Evolutionary conservation across 1,140 invertebrate genomes (phyloP), one percentile per base, ranked within the genome.

Genomic region (Andrena cerasifolii): DNA sequence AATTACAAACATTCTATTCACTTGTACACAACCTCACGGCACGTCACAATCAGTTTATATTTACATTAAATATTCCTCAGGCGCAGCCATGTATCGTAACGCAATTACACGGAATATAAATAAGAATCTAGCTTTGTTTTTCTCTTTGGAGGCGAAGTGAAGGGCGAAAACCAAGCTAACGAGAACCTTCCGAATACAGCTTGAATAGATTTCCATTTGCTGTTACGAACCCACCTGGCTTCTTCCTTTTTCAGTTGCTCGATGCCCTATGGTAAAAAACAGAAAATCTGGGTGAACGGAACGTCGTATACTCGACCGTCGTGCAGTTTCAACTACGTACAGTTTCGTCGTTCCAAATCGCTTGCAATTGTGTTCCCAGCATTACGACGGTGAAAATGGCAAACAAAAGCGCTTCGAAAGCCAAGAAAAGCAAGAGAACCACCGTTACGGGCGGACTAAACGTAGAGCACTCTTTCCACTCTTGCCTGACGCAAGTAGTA

Each of bases 331-430:
- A 33, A 54, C 16, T 79, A 93, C 93, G 90, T 93, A 98, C 98
- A 82, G 99, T 99, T 94, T 99, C 98, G 93, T 99, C 99, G 89
- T 98, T 98, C 95, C 98, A 99, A 88, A 99, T 99, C 14, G 98
- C 98, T 90, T 98, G 97, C n/a, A 99, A 92, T 92, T 99, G 98
- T 1, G 98, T 98, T 43, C 96, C 97, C 86, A 99, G 95, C 99
- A 99, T 99, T 10, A 99, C 98, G 36, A 96, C 96, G 6, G 99
- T 99, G 92, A 99, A 99, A 83, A 99, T 98, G 18, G 98, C 98
- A 94, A 99, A 99, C 21, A 99, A 94, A 28, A 99, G 93, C 0
- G 97, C 97, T 93, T 99, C 99, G 89, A 99, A 99, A 33, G 98
- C 96, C 21, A 99, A 94, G 90, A 99, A 99, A 63, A 99, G 95